Base-by-base conservation (phyloP, 2,113 vertebrate species). In the Enhydra lutris region DNA sequence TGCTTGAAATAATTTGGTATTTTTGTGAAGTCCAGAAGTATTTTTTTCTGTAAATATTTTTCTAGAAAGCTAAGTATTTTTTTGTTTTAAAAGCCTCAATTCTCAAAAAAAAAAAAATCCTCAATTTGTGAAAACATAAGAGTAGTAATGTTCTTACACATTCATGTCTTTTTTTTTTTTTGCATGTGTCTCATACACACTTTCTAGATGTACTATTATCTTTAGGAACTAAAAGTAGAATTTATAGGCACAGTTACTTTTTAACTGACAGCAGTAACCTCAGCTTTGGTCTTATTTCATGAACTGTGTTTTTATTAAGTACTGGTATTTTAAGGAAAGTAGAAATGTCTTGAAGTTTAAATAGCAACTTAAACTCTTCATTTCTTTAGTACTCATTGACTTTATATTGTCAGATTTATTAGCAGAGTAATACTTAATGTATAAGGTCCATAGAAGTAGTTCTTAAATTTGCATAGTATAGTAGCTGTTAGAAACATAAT, bases 401-500 rank as follows among this genome's bases (percentile, higher is more conserved):
- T 93, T 93, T 91, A 34, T 95, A 21, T 88, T 95, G 59, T 97
- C 93, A 95, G n/a, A 52, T 81, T 65, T 96, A 63, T 94, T 55
- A 93, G 65, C 86, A 87, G 47, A 96, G 14, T 95, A 95, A 92
- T 61, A 92, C 55, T 86, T 84, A 3, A 69, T 55, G 7, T 89
- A 5, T 67, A 78, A 20, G 18, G 21, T 55, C 18, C 67, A 95
- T 61, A 94, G 42, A 86, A 52, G 57, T 90, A 63, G 59, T 57
- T 89, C 55, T 92, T 94, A 92, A 79, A 36, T 71, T 94, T 97
- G 52, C 67, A 67, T 36, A 34, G 71, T 81, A 1, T 91, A 42
- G 15, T 85, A 78, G 52, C 73, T 93, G 0, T 94, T 94, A 78
- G 57, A 87, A n/a, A 93, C 9, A 1, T 79, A 83, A 91, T 81